Conservation (phyloP, 2,888 invertebrate genomes). For the Drosophila flavopinicola region DNA sequence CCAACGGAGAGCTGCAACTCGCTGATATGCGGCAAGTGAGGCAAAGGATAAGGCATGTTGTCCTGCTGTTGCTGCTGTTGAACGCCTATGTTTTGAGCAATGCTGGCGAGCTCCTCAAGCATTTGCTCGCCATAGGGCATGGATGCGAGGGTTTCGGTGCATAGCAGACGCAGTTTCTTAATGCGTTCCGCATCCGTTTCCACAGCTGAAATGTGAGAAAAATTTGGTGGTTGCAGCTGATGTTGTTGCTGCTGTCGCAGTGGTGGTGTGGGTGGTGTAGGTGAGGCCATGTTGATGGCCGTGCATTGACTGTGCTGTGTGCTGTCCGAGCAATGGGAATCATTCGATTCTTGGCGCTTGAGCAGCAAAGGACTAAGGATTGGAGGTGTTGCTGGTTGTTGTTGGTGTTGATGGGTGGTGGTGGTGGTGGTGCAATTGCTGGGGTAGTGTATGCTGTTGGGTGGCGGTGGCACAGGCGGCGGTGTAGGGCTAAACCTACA, state of each 20-base stretch:
- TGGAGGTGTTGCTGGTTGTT: constrained; percentile 2
- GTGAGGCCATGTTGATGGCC: constrained; percentile 84
- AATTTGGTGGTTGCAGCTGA: constrained; percentile 12
- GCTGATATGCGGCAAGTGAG: constrained; percentile 85
- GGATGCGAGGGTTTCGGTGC: constrained; percentile 87
- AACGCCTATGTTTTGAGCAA: constrained; percentile 85
- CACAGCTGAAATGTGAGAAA: constrained; percentile 58
- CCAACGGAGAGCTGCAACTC: constrained; percentile 82
- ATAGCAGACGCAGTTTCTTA: constrained; percentile 87
- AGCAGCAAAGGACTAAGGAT: constrained; percentile 43
- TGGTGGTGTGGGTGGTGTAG: constrained; percentile 31
- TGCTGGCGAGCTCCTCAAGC: constrained; percentile 88
- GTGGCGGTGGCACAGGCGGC: constrained; percentile 68
- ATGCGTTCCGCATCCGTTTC: constrained; percentile 80
- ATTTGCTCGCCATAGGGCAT: constrained; percentile 89
- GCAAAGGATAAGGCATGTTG: constrained; percentile 85
- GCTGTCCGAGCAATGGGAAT: constrained; percentile 87
- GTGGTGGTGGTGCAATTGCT: constrained; percentile 10
- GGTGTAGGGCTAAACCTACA: constrained; percentile 53
- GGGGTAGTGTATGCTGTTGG: constrained; percentile 40
- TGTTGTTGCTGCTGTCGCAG: constrained; percentile 10
- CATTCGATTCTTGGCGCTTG: constrained; percentile 86
- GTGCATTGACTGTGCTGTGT: constrained; percentile 89
- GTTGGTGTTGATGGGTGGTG: constrained; percentile 2
- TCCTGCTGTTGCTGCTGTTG: constrained; percentile 23